Evolutionary conservation across 2,888 invertebrate species (phyloP), one percentile per base, ranked within the genome.

Genomic region (Drosophila putrida): DNA sequence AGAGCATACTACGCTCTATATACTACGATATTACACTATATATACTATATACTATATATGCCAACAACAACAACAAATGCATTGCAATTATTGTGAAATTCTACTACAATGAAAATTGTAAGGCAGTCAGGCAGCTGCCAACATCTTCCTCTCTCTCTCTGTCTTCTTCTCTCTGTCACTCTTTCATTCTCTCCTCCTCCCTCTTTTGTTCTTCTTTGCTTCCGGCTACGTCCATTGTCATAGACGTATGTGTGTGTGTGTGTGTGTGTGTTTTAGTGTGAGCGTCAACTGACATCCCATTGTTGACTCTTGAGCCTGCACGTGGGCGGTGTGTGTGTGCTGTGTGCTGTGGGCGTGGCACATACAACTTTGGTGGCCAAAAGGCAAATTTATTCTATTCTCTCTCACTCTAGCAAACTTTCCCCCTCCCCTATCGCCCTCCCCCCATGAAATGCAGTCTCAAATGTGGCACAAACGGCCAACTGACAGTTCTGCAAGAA

Each of bases 51-150:
- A 13, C 53, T 68, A 71, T 43, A 46, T 79, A 71, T 63, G 61
- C 11, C 58, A 65, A 20, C 54, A 59, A 8, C 15, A 47, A 35
- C 49, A 27, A 8, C 49, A 83, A 79, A 68, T 74, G 75, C 74
- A 71, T 72, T 73, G 80, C 82, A 82, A 83, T 82, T 85, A 83
- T 83, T 83, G 83, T 83, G 83, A 82, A 86, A 85, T 83, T 88
- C 80, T 88, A 83, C 86, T 83, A 83, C 88, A 82, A 83, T 75
- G 86, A 65, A 82, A 88, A 73, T 71, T 79, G 62, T 76, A 81
- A 81, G 70, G 65, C 62, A 76, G 61, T 68, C 59, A 53, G 72
- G 63, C 77, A 78, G 74, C 66, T 75, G 69, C 65, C 68, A 59
- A 38, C 25, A 13, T 50, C 50, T 33, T 6, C 4, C 13, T 43